phyloP scores from a whole-genome alignment of 2,113 vertebrate genomes.

The Cryptomyrus ogoouensis region DNA sequence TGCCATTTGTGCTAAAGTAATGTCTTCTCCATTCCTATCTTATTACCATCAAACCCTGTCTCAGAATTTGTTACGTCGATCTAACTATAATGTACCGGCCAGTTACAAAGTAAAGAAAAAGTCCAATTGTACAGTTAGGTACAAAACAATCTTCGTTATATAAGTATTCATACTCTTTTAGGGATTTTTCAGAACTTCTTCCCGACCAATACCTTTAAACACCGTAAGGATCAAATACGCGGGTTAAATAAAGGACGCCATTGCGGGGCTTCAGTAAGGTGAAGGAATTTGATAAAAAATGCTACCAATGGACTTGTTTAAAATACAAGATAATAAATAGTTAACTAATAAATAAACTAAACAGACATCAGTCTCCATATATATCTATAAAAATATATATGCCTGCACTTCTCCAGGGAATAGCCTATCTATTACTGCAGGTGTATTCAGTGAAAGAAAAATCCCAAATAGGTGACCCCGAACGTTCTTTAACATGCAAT shows the following conservation, averaged over 20 bases:
- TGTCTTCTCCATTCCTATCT: not conserved
- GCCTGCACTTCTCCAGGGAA: not conserved
- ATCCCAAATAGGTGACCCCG: not conserved
- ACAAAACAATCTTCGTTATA: not conserved
- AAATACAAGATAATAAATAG: not conserved
- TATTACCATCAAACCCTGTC: not conserved
- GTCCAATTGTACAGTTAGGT: not conserved
- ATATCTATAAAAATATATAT: not conserved
- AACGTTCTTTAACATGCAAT: not conserved
- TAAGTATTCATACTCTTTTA: not conserved
- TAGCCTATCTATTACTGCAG: not conserved
- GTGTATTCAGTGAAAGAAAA: not conserved
- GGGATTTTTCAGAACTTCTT: not conserved
- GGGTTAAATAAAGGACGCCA: not conserved
- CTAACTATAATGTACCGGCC: not conserved
- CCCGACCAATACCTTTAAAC: not conserved
- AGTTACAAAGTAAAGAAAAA: not conserved
- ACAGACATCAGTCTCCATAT: not conserved
- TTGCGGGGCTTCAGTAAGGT: not conserved
- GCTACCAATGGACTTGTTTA: not conserved
- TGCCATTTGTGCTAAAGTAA: not conserved
- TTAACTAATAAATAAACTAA: not conserved
- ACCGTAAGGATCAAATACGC: not conserved
- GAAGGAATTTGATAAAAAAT: not conserved
- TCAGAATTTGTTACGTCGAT: not conserved